Conservation (phyloP, 2,888 invertebrate genomes). For the Aphodius granarius region DNA sequence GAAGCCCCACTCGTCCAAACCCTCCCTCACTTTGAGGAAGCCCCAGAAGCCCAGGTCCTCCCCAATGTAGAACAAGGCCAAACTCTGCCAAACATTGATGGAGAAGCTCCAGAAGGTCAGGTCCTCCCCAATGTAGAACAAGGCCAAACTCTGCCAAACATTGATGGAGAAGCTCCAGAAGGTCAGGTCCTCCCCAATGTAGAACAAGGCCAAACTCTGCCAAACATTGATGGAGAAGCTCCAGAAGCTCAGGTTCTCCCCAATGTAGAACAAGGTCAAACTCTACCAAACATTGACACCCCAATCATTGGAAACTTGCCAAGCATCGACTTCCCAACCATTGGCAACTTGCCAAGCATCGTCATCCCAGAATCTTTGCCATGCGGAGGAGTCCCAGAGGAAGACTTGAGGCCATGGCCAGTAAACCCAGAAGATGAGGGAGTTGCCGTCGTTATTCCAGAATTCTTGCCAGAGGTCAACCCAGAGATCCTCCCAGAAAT, state of each 20-base stretch:
- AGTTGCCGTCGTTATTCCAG: neutral
- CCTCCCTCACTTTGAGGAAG: neutral
- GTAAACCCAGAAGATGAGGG: constrained; percentile 1
- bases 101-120: neutral
- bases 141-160: neutral
- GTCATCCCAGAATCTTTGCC: neutral
- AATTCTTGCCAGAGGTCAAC: neutral
- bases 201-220: neutral
- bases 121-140: neutral
- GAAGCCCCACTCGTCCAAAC: neutral
- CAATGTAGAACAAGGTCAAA: neutral
- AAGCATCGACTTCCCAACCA: neutral
- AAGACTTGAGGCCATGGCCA: constrained; percentile 8
- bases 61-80: neutral
- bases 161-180: neutral
- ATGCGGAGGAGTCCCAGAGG: neutral
- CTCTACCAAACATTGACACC: neutral
- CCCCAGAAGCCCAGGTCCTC: neutral
- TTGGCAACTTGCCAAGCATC: neutral
- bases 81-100: neutral
- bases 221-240: neutral
- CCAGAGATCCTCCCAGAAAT: neutral
- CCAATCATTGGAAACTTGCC: neutral
- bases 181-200: neutral
- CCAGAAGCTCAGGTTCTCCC: neutral